Evolutionary conservation across 2,113 vertebrate species (phyloP), one percentile per base, ranked within the genome.

Genomic region (Hippopotamus amphibius): DNA sequence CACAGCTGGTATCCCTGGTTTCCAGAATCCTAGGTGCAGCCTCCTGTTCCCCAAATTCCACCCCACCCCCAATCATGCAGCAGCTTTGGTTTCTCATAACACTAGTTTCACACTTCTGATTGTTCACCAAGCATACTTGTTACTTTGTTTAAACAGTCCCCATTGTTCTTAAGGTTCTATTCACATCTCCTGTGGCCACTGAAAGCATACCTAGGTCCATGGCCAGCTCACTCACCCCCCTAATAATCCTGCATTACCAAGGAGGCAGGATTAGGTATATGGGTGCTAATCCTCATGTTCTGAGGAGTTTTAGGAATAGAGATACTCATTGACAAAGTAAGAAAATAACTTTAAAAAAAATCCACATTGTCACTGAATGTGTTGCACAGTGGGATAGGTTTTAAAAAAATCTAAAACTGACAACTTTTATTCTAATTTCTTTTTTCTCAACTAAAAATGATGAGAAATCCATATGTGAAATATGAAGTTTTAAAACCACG

Each of bases 401-500:
- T 19, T 19, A 33, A 72, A 63, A 79, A 66, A 76, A 33, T 12
- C n/a, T 16, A n/a, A 69, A 69, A 2, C 46, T 57, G 24, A 26
- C 17, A 63, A 37, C 30, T 48, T 63, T 26, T 8, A 69, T 2
- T 69, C 8, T 26, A 7, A 14, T 63, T 88, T 1, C 50, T 14
- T 28, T 26, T n/a, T 91, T 76, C 69, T 87, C 22, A 48, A 26
- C 37, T 57, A 68, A 84, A 93, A 89, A 72, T 87, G 41, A 19
- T 76, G 63, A 57, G 48, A 46, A 30, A 72, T 65, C 30, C 53
- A 72, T 24, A 26, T 19, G 13, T 91, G 30, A 77, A 88, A 55
- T 22, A 57, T 74, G 26, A 46, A 76, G 33, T 41, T 92, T 55
- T 84, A 94, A 96, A 95, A 83, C 43, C 53, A 69, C 43, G 14